Percentiles rank a stretch among this genome's conserved stretches.
phyloP scores from a whole-genome alignment of 1,140 invertebrate genomes.

The Heliconius melpomene region DNA sequence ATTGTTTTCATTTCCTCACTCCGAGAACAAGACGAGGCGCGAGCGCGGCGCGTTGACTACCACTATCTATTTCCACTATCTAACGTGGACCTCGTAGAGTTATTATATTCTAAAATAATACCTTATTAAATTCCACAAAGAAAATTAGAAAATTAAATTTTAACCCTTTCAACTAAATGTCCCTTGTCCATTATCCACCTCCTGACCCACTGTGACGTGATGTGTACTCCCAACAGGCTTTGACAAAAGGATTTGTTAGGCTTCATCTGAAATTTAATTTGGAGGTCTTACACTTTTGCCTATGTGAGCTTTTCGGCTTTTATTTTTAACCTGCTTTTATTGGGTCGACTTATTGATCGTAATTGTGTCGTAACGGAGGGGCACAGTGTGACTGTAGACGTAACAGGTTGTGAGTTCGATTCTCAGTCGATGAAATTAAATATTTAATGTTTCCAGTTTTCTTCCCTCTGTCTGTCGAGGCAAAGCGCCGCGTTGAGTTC shows the following conservation, averaged over 20 bases:
- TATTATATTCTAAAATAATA: not conserved
- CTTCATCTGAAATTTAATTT: constrained; percentile 10
- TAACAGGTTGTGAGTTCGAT: no score
- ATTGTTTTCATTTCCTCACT: no score
- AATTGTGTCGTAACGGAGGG: no score
- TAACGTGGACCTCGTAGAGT: not conserved
- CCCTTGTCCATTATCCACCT: not conserved
- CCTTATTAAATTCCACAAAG: not conserved
- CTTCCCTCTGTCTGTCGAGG: no score
- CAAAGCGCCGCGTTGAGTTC: no score
- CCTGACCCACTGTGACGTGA: not conserved
- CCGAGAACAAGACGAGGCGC: no score
- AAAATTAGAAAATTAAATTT: not conserved
- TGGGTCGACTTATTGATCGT: no score
- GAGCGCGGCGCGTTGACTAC: no score
- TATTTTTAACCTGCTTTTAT: no score
- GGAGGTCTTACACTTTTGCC: not conserved
- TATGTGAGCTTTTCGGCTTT: not conserved
- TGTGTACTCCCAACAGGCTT: not conserved
- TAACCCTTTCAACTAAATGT: not conserved
- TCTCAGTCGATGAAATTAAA: no score
- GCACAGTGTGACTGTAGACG: no score
- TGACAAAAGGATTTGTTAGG: not conserved
- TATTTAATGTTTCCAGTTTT: no score
- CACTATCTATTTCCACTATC: not conserved